Percentiles rank a stretch among this genome's conserved stretches.
Evolutionary conservation across 2,797 vertebrate genomes (phyloP).

Genomic region (Synaphobranchus kaupii): DNA sequence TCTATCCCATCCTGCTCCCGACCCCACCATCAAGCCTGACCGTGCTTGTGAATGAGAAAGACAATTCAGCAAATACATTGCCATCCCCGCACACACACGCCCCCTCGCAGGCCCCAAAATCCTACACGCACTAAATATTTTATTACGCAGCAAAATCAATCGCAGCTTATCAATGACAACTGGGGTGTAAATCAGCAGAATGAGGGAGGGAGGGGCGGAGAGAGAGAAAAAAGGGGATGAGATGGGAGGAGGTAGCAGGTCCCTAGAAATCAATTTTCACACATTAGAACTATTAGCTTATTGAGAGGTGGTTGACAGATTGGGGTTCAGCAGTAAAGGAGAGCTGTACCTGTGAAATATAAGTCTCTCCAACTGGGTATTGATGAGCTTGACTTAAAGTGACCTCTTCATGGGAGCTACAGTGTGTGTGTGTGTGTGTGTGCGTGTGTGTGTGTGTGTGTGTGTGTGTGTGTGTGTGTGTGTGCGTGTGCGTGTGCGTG

Average conservation of each 20-base stretch:
- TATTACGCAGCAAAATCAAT: conserved; percentile 77
- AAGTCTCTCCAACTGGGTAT: conserved; percentile 5
- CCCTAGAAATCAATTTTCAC: conserved; percentile 92
- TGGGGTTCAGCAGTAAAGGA: conserved; percentile 50
- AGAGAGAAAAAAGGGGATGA: conserved; percentile 50
- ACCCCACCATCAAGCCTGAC: neutral
- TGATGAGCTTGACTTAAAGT: conserved; percentile 24
- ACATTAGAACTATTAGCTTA: conserved; percentile 93
- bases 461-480: neutral
- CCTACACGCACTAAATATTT: conserved; percentile 71
- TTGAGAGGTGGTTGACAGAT: conserved; percentile 80
- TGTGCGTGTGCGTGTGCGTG: neutral
- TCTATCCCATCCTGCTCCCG: conserved; percentile 37
- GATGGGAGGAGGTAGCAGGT: conserved; percentile 47
- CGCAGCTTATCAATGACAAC: conserved; percentile 73
- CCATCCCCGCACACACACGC: conserved; percentile 17
- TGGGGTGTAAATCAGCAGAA: conserved; percentile 77
- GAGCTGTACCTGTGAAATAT: conserved; percentile 54
- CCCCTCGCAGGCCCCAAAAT: conserved; percentile 41
- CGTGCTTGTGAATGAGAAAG: conserved; percentile 1
- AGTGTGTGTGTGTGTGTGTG: neutral
- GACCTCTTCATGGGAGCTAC: neutral
- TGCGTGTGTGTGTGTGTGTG: neutral
- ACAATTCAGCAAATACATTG: conserved; percentile 43
- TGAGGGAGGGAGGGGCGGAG: conserved; percentile 45